These are phyloP conservation scores for Orthosia cruda DNA, from an alignment of 2,888 invertebrate species.

Conservation along the genomic window DNA sequence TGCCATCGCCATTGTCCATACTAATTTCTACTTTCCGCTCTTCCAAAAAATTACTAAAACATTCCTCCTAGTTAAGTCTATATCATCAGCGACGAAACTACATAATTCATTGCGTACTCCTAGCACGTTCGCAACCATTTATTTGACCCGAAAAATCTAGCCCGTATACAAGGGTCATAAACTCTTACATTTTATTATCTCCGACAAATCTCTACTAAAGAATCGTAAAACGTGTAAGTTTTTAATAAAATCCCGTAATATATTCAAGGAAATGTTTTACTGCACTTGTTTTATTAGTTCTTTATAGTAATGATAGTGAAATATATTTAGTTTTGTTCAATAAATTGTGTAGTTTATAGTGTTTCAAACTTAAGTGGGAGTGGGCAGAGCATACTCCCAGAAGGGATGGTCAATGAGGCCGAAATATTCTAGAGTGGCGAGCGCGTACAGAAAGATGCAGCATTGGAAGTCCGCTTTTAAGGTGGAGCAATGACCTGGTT, in stretches of 20 bases:
- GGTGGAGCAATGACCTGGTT: no score
- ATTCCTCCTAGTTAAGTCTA: background rate
- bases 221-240: conserved; percentile 63
- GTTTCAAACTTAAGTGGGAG: no score
- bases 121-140: conserved; percentile 56
- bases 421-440: no score
- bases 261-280: conserved; percentile 53
- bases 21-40: background rate
- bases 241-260: conserved; percentile 59
- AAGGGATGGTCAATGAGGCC: no score
- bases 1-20: background rate
- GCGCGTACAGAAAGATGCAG: no score
- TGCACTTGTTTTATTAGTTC: conserved; percentile 55
- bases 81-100: conserved; percentile 26
- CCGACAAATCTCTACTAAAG: conserved; percentile 43
- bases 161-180: conserved; percentile 46
- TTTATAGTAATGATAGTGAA: background rate
- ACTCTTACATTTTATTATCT: conserved; percentile 59
- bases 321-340: conserved; percentile 18
- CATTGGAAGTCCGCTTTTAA: no score
- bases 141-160: conserved; percentile 64
- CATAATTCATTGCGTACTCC: conserved; percentile 40
- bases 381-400: no score
- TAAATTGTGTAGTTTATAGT: conserved; percentile 14
- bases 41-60: conserved; percentile 9